These are phyloP conservation scores for Itoplectis maculator DNA, from an alignment of 2,888 invertebrate species.

Conservation along the genomic window DNA sequence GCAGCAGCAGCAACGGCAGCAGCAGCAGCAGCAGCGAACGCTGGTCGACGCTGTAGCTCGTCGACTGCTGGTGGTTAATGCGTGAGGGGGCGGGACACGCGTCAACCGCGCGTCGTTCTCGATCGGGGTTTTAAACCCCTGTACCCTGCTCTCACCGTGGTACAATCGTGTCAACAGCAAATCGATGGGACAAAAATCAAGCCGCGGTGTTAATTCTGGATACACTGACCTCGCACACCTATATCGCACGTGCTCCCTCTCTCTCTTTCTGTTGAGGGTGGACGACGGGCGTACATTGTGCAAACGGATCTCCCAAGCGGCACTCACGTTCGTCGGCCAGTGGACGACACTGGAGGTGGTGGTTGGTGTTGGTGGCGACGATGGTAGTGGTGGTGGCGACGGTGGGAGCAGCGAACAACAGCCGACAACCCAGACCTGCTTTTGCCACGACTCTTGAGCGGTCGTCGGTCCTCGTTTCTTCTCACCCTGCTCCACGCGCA, in stretches of 20 bases:
- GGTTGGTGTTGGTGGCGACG: too few species aligned
- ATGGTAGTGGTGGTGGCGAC: slow-evolving; percentile 44
- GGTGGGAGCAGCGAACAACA: slow-evolving; percentile 47
- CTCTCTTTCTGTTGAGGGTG: background rate
- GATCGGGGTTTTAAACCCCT: slow-evolving; percentile 46
- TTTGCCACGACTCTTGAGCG: slow-evolving; percentile 55
- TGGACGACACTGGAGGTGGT: too few species aligned
- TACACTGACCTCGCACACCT: slow-evolving; percentile 71
- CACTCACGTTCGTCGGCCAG: slow-evolving; percentile 56
- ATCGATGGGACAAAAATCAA: slow-evolving; percentile 76
- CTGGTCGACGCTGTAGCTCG: slow-evolving; percentile 36
- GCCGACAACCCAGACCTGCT: slow-evolving; percentile 37
- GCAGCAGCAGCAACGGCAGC: background rate
- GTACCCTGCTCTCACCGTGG: slow-evolving; percentile 57
- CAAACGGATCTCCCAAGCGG: slow-evolving; percentile 59
- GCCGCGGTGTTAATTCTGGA: slow-evolving; percentile 74
- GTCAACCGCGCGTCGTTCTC: slow-evolving; percentile 63
- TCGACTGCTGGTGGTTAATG: slow-evolving; percentile 46
- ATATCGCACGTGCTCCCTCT: background rate
- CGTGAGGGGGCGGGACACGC: slow-evolving; percentile 41
- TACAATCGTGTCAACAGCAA: slow-evolving; percentile 76
- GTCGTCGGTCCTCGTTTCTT: slow-evolving; percentile 43
- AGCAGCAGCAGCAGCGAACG: slow-evolving; percentile 3
- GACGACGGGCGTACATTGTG: slow-evolving; percentile 51
- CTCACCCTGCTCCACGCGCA: slow-evolving; percentile 5